A percentile compares a stretch with the other conserved stretches of the same genome.
These are phyloP conservation scores for Cheilosia urbana DNA, from an alignment of 2,888 invertebrate species.

Conservation along the genomic window DNA sequence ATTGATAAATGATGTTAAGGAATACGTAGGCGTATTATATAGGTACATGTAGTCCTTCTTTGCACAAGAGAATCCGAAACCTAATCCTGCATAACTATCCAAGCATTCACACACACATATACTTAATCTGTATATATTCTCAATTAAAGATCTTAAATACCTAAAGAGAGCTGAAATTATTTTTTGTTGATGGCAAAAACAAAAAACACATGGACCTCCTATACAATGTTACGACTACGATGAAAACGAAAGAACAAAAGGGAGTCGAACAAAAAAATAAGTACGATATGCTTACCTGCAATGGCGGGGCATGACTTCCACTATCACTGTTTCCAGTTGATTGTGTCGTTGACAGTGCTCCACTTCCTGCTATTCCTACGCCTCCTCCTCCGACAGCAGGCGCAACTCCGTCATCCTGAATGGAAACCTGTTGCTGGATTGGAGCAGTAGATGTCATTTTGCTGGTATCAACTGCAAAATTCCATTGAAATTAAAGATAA, in stretches of 20 bases:
- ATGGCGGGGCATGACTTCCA: slow-evolving; percentile 86
- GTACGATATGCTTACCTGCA: slow-evolving; percentile 84
- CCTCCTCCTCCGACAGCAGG: slow-evolving; percentile 20
- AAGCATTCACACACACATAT: too few relatives aligned
- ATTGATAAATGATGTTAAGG: too few relatives aligned
- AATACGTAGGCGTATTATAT: too few relatives aligned
- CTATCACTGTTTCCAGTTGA: slow-evolving; percentile 87
- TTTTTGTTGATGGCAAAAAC: too few relatives aligned
- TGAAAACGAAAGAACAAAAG: slow-evolving; percentile 37
- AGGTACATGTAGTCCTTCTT: too few relatives aligned
- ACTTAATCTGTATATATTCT: too few relatives aligned
- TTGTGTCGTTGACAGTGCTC: slow-evolving; percentile 84
- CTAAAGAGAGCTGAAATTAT: too few relatives aligned
- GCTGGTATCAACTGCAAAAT: slow-evolving; percentile 80
- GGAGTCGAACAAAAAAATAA: slow-evolving; percentile 8
- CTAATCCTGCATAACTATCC: too few relatives aligned
- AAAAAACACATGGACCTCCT: too few relatives aligned
- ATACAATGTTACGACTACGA: not conserved
- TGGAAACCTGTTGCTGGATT: slow-evolving; percentile 80
- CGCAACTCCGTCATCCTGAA: slow-evolving; percentile 79
- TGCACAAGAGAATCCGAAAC: too few relatives aligned
- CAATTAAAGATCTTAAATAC: too few relatives aligned
- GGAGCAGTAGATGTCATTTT: slow-evolving; percentile 82
- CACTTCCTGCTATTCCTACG: slow-evolving; percentile 21
- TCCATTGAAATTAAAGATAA: slow-evolving; percentile 62